phyloP scores from a whole-genome alignment of 2,797 vertebrate genomes.

The Ptychadena robeensis region DNA sequence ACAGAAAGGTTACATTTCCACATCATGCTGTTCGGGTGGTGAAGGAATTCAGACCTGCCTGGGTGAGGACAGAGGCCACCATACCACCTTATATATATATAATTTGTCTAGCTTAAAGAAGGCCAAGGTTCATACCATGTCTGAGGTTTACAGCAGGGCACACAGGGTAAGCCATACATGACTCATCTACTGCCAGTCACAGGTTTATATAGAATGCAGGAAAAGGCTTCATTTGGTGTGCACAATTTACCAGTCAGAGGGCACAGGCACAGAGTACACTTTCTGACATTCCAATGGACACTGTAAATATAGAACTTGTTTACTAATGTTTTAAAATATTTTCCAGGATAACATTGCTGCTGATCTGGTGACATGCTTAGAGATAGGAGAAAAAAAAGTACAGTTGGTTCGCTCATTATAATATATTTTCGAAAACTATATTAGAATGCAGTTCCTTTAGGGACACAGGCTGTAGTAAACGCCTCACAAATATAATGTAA shows the following conservation, averaged over 20 bases:
- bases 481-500: too few relatives aligned
- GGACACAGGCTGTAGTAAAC: too few relatives aligned
- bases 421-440: not conserved
- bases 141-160: not conserved
- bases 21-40: not conserved
- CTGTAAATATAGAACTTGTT: not conserved
- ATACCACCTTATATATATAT: not conserved
- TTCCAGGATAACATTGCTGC: not conserved
- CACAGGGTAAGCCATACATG: not conserved
- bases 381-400: not conserved
- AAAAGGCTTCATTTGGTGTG: not conserved
- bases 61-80: not conserved
- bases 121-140: not conserved
- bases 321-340: not conserved
- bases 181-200: not conserved
- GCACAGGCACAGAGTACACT: not conserved
- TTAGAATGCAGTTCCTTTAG: not conserved
- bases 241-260: not conserved
- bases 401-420: not conserved
- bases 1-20: conserved; percentile 28
- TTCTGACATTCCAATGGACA: not conserved
- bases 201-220: not conserved
- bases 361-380: not conserved
- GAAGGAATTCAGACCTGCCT: conserved; percentile 14
- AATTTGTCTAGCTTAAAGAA: conserved; percentile 9